These are phyloP conservation scores for Myiotriccus ornatus DNA, from an alignment of 2,797 vertebrate genomes.

Conservation along the genomic window DNA sequence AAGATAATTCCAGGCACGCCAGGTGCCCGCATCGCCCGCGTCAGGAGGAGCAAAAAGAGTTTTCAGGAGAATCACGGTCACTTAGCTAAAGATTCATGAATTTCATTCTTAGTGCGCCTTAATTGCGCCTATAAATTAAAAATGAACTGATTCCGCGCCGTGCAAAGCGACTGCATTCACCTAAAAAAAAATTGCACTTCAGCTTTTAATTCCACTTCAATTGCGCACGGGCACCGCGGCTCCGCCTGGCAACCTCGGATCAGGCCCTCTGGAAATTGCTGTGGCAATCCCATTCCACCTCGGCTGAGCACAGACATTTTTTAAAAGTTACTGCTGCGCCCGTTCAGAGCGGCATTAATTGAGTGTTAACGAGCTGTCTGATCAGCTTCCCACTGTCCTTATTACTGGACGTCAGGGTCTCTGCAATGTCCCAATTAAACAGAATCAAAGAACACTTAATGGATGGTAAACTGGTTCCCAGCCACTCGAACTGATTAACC, in stretches of 20 bases:
- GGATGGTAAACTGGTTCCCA: slow-evolving; percentile 50
- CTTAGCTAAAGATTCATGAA: slow-evolving; percentile 38
- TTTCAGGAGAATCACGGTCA: slow-evolving; percentile 3
- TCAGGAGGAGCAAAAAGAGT: slow-evolving; percentile 6
- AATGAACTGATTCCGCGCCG: slow-evolving; percentile 57
- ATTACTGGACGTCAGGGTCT: slow-evolving; percentile 65
- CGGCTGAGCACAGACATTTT: slow-evolving; percentile 65
- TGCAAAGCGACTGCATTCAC: slow-evolving; percentile 56
- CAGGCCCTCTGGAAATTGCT: slow-evolving; percentile 52
- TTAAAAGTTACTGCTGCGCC: slow-evolving; percentile 70
- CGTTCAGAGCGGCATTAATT: slow-evolving; percentile 71
- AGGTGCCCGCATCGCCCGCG: not conserved
- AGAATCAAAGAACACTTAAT: slow-evolving; percentile 58
- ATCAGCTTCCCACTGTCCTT: slow-evolving; percentile 71
- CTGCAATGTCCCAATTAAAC: slow-evolving; percentile 62
- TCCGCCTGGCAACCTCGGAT: slow-evolving; percentile 9
- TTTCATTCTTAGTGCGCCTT: slow-evolving; percentile 47
- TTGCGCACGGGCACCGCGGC: not conserved
- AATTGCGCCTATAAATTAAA: slow-evolving; percentile 76
- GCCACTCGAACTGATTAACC: slow-evolving; percentile 57
- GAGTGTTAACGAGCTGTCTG: slow-evolving; percentile 78
- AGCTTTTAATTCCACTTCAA: slow-evolving; percentile 62
- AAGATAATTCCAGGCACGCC: slow-evolving; percentile 2
- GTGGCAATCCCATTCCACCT: slow-evolving; percentile 54
- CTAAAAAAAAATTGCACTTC: slow-evolving; percentile 39